Conservation (phyloP, 2,888 invertebrate genomes). For the Xestia xanthographa region DNA sequence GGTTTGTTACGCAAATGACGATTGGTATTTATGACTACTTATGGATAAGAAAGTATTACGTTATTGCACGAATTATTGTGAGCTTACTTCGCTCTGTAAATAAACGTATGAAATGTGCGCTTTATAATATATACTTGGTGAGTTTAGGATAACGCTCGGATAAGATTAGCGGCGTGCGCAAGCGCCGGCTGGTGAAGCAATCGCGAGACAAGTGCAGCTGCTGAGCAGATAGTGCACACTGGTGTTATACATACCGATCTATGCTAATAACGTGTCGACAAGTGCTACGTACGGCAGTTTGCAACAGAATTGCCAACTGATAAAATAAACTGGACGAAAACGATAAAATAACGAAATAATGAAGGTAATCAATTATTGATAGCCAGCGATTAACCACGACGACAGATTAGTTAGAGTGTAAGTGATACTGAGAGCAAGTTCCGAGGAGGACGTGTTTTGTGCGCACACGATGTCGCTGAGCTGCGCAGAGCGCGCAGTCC, state of each 20-base stretch:
- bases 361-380: conserved; percentile 35
- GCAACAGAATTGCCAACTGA: conserved; percentile 19
- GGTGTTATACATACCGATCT: neutral
- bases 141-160: conserved; percentile 47
- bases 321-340: conserved; percentile 32
- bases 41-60: conserved; percentile 11
- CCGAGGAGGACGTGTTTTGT: conserved; percentile 31
- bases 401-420: conserved; percentile 13
- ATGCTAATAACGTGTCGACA: neutral
- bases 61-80: conserved; percentile 38
- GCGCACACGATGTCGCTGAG: neutral
- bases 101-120: conserved; percentile 31
- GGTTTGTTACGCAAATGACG: neutral
- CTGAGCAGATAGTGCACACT: conserved; percentile 2
- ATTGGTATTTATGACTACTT: conserved; percentile 21
- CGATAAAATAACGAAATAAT: conserved; percentile 46
- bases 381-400: conserved; percentile 16
- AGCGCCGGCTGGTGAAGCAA: neutral
- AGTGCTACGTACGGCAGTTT: neutral
- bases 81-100: conserved; percentile 13
- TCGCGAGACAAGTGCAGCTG: conserved; percentile 6
- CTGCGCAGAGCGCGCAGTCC: neutral
- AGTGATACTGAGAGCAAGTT: conserved; percentile 15
- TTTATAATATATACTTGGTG: conserved; percentile 32
- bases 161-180: conserved; percentile 46